Evolutionary conservation across 2,888 invertebrate genomes (phyloP).

Genomic region (Chymomyza fuscimana): DNA sequence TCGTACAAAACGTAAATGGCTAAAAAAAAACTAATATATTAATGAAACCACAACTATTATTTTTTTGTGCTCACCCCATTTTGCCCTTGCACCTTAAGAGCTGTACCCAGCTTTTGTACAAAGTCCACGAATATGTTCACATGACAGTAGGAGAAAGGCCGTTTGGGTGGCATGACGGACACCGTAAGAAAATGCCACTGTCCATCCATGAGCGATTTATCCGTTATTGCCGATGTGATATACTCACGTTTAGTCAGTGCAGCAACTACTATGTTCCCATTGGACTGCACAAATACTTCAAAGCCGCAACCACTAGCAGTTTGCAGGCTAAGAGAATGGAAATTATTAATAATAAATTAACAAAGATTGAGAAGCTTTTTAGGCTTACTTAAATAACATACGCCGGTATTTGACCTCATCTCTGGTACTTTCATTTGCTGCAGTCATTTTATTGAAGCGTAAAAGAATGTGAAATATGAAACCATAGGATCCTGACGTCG

Average conservation of each 20-base stretch:
- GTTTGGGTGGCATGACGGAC: slow-evolving; percentile 79
- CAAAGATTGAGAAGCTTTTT: not conserved
- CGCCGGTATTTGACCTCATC: slow-evolving; percentile 76
- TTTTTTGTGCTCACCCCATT: slow-evolving; percentile 80
- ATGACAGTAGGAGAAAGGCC: slow-evolving; percentile 83
- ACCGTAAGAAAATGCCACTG: slow-evolving; percentile 83
- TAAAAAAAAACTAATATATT: slow-evolving; percentile 37
- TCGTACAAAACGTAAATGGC: slow-evolving; percentile 80
- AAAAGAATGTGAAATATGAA: slow-evolving; percentile 83
- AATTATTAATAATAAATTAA: not conserved
- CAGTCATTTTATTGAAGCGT: slow-evolving; percentile 79
- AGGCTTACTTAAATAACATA: slow-evolving; percentile 77
- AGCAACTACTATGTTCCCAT: slow-evolving; percentile 82
- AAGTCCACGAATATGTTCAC: slow-evolving; percentile 83
- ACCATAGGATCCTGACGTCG: slow-evolving; percentile 81
- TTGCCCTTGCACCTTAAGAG: slow-evolving; percentile 82
- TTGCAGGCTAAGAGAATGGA: slow-evolving; percentile 78
- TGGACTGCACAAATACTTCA: slow-evolving; percentile 82
- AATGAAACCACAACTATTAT: not conserved
- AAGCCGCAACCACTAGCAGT: slow-evolving; percentile 82
- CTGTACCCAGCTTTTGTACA: slow-evolving; percentile 81
- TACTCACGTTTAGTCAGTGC: slow-evolving; percentile 82
- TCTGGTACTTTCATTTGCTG: slow-evolving; percentile 27
- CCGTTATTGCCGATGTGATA: slow-evolving; percentile 81
- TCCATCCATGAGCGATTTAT: slow-evolving; percentile 77